Evolutionary conservation across 1,140 invertebrate genomes (phyloP), one percentile per base, ranked within the genome.

Genomic region (Condylostylus longicornis): DNA sequence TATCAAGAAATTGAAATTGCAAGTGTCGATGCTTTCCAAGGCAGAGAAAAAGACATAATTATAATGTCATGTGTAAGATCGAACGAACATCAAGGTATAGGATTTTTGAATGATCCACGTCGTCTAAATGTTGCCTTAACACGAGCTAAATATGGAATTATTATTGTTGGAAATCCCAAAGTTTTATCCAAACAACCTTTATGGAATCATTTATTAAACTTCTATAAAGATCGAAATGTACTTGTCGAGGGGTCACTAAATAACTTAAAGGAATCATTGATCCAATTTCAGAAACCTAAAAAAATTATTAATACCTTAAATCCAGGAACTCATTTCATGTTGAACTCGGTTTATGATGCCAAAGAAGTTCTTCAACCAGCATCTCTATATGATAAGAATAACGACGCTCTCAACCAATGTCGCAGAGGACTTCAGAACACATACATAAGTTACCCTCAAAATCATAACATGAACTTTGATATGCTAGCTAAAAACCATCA

Each of bases 1-100:
- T 99, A 99, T 62, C 87, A 97, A 61, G 94, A 98, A 58, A 96
- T 98, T 32, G 96, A 99, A 64, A 93, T 99, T 1, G 95, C 95
- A 0, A 98, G 93, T 65, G 96, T 99, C 8, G 96, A 99, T 63
- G 95, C 96, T 3, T 99, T 99, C 58, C 85, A 90, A 57, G 83
- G 96, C 0, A 68, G 96, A 34, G 96, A 99, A 53, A 99, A 99
- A 55, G 96, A 99, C 54, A 87, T 98, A 30, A 97, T 99, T 33
- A 96, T 99, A 18, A 97, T 99, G 72, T 88, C 97, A 1, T 98
- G 93, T 63, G 79, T 98, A 52, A 71, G 96, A 71, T 67, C 78
- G 58, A 72, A 97, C 70, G 65, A 99, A 75, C 75, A 96, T 73
- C 74, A 90, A 73, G 74, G 90, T 69, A 80, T 97, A 66, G 68